A percentile compares a stretch with the other conserved stretches of the same genome.
Conservation (phyloP, 53 echinoderm and acorn worm genomes). For the Apostichopus leukothele region DNA sequence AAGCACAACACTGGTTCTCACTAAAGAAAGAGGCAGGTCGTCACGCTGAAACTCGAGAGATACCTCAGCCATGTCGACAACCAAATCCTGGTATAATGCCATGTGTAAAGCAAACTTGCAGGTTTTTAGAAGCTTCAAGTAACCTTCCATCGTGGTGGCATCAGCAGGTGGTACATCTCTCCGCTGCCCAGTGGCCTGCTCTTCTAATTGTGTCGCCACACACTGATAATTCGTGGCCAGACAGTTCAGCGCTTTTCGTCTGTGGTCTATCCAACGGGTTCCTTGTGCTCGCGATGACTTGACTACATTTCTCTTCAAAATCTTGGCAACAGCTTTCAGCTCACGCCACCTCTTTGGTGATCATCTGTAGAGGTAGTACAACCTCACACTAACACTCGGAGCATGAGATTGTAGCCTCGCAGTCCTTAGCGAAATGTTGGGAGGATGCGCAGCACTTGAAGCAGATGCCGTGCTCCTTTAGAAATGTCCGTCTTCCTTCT, state of each 20-base stretch:
- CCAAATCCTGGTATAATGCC: slow-evolving; percentile 21
- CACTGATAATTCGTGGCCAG: slow-evolving; percentile 7
- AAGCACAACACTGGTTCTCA: too few relatives aligned
- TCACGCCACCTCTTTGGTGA: slow-evolving; percentile 48
- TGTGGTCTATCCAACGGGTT: slow-evolving; percentile 51
- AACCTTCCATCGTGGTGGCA: slow-evolving; percentile 63
- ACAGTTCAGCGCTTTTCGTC: slow-evolving; percentile 48
- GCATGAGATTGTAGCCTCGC: neutral
- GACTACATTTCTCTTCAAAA: slow-evolving; percentile 37
- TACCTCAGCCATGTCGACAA: slow-evolving; percentile 1
- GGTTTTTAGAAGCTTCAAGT: slow-evolving; percentile 6
- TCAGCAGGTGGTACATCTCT: slow-evolving; percentile 45
- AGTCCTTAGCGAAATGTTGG: neutral
- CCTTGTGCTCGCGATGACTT: slow-evolving; percentile 52
- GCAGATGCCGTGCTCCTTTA: neutral
- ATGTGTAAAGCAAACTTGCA: slow-evolving; percentile 3
- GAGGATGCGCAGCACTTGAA: neutral
- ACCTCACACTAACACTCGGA: neutral
- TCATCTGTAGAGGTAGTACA: slow-evolving; percentile 51
- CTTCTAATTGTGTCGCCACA: slow-evolving; percentile 45
- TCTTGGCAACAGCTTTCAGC: neutral
- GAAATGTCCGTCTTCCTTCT: neutral
- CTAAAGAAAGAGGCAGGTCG: neutral
- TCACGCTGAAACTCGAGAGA: slow-evolving; percentile 19
- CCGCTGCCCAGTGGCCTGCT: slow-evolving; percentile 24